phyloP scores from a whole-genome alignment of 2,113 vertebrate species.

The Athene noctua region DNA sequence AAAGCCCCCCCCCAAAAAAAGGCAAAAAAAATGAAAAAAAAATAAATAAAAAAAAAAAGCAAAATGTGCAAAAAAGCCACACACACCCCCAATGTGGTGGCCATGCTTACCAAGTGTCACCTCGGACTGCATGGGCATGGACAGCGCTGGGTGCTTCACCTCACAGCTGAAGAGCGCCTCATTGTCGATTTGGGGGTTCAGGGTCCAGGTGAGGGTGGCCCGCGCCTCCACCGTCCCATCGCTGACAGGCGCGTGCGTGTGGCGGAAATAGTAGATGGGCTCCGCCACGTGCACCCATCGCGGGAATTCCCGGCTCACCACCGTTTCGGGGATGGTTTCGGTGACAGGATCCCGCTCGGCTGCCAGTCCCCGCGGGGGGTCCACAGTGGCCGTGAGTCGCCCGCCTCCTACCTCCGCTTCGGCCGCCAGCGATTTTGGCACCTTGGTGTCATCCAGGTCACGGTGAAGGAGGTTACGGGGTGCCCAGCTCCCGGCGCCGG shows the following conservation, averaged over 20 bases:
- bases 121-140: constrained; percentile 95
- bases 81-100: fast-evolving
- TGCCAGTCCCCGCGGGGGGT: constrained; percentile 65
- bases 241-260: constrained; percentile 74
- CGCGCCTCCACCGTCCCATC: constrained; percentile 89
- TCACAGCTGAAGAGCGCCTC: constrained; percentile 95
- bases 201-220: constrained; percentile 90
- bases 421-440: constrained; percentile 79
- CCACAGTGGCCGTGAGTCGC: constrained; percentile 72
- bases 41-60: fast-evolving
- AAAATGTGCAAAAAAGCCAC: fast-evolving
- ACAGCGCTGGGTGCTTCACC: constrained; percentile 92
- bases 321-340: constrained; percentile 87
- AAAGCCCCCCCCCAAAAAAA: not conserved
- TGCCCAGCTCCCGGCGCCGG: constrained; percentile 54
- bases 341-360: constrained; percentile 74
- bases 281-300: constrained; percentile 89
- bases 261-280: constrained; percentile 87
- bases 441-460: constrained; percentile 88
- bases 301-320: constrained; percentile 93
- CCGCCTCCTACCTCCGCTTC: constrained; percentile 63
- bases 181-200: constrained; percentile 92
- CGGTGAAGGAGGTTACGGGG: constrained; percentile 78
- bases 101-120: constrained; percentile 83
- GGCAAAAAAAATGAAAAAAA: too few relatives aligned